These are phyloP conservation scores for Cataglyphis altisquamis DNA, from an alignment of 2,888 invertebrate genomes.

Conservation along the genomic window DNA sequence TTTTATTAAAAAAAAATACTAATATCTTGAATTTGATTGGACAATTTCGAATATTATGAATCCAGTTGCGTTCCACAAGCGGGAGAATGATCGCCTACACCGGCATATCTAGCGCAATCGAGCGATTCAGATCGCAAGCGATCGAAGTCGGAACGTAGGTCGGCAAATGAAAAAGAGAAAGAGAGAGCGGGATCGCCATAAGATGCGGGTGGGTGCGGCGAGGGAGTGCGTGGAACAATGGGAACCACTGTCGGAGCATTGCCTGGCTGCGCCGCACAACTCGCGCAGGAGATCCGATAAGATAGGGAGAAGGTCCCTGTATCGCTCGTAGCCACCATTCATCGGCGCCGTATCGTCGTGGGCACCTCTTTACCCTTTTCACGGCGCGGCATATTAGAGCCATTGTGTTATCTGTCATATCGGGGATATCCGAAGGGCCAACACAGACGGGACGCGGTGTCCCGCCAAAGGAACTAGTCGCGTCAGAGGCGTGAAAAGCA, in stretches of 20 bases:
- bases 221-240: constrained; percentile 76
- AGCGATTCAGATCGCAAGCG: constrained; percentile 26
- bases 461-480: constrained; percentile 79
- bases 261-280: constrained; percentile 72
- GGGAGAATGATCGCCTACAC: constrained; percentile 27
- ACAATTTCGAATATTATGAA: constrained; percentile 1
- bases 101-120: constrained; percentile 49
- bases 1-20: not conserved
- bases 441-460: constrained; percentile 76
- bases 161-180: constrained; percentile 29
- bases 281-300: constrained; percentile 82
- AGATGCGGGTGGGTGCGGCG: constrained; percentile 46
- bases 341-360: constrained; percentile 77
- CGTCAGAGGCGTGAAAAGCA: constrained; percentile 83
- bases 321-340: constrained; percentile 74
- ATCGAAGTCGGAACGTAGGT: constrained; percentile 38
- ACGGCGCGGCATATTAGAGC: constrained; percentile 82
- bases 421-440: constrained; percentile 82
- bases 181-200: constrained; percentile 10
- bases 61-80: constrained; percentile 24
- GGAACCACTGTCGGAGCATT: constrained; percentile 79
- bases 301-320: constrained; percentile 75
- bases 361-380: constrained; percentile 80
- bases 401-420: constrained; percentile 85
- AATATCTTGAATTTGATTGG: not conserved